Base-by-base conservation (phyloP, 2,888 invertebrate species). In the Heliconius ismenius region DNA sequence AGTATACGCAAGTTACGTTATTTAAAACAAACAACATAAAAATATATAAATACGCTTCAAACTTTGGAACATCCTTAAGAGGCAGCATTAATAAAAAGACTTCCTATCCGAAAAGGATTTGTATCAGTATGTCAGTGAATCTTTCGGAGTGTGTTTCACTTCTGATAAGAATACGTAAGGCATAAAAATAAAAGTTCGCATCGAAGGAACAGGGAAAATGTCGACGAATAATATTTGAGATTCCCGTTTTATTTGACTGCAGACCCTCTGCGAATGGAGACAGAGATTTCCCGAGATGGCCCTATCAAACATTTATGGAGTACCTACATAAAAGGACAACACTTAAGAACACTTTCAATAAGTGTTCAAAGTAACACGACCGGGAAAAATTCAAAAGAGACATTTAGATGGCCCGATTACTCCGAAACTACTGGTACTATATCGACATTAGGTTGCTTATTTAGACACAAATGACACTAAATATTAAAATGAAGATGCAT, bases 131-230 rank as follows among this genome's bases (percentile, higher is more conserved):
- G 90, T 91, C 90, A 90, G 88, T 88, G 91, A 90, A 90, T 92
- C 90, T 86, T 87, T 87, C 86, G 85, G 87, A 90, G 92, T 90
- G 92, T 92, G 93, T 92, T 92, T 88, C 90, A 88, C 83, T 88
- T 87, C 91, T 90, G 93, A 94, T 94, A 94, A 93, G 93, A 92
- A 92, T 92, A 92, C 91, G 92, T 91, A 91, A 89, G 90, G 91
- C 90, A 93, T 94, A 94, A 93, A 93, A 94, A 94, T 94, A 94
- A 93, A 94, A 93, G 93, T 94, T 93, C 93, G 90, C 92, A 91
- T 93, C 88, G 92, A 88, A 89, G 89, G 90, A 92, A 91, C 85
- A 89, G 91, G 92, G 92, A 92, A 92, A 93, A 93, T 90, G 92
- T 90, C 91, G 88, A 86, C 87, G 92, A 92, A 94, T 94, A 93